Percentiles rank a stretch among this genome's conserved stretches.
Evolutionary conservation across 2,797 vertebrate species (phyloP).

Genomic region (Trichosurus vulpecula): DNA sequence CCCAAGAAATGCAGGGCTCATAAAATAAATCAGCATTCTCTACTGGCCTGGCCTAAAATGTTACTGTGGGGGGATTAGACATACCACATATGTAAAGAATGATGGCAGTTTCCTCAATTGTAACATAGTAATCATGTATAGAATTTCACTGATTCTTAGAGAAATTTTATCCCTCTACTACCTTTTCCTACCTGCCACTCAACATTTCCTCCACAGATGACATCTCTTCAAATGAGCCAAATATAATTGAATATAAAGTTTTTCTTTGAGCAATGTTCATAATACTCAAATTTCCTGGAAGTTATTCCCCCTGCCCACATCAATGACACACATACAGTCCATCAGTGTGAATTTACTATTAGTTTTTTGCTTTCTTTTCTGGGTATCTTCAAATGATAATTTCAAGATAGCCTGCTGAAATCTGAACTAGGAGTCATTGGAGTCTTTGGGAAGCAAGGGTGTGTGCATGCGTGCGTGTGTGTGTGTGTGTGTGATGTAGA

Average conservation of each 20-base stretch:
- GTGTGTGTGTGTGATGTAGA: background rate
- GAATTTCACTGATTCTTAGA: background rate
- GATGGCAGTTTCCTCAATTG: background rate
- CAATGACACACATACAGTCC: background rate
- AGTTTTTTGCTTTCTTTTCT: background rate
- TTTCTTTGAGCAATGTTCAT: background rate
- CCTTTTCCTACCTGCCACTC: background rate
- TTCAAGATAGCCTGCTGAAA: background rate
- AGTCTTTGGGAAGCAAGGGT: background rate
- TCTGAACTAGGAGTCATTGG: background rate
- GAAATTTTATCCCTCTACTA: background rate
- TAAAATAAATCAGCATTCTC: background rate
- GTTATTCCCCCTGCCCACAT: background rate
- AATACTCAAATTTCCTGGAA: background rate
- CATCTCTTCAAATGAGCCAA: slow-evolving; percentile 17
- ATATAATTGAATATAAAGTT: background rate
- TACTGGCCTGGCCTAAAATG: background rate
- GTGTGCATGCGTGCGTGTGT: background rate
- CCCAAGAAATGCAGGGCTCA: background rate
- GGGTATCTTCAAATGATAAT: background rate
- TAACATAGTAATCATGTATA: background rate
- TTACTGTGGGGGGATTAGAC: background rate
- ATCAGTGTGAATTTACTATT: background rate
- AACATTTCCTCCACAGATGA: background rate
- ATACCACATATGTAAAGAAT: background rate